These are phyloP conservation scores for Scleropages formosus DNA, from an alignment of 2,797 vertebrate species.

Conservation along the genomic window DNA sequence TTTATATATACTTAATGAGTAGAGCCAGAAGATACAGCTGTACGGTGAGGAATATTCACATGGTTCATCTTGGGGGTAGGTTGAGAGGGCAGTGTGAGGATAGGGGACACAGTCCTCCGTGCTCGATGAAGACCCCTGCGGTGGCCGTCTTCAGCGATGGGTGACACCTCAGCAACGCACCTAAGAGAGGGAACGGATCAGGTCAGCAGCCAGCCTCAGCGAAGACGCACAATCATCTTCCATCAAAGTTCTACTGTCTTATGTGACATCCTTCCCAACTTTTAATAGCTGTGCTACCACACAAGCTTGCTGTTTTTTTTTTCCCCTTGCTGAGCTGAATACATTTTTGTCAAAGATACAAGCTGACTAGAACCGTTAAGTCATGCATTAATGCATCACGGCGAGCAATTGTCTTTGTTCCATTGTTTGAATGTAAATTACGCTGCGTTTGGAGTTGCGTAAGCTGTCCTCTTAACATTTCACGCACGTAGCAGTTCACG, in stretches of 20 bases:
- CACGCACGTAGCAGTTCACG: no score
- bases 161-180: no score
- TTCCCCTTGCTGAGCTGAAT: background rate
- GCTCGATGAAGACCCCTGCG: background rate
- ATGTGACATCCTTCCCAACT: background rate
- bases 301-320: background rate
- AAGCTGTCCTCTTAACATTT: constrained; percentile 3
- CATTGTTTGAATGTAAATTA: constrained; percentile 26
- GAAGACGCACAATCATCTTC: no score
- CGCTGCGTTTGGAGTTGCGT: background rate
- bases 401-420: constrained; percentile 4
- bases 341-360: constrained; percentile 15
- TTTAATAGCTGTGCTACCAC: background rate
- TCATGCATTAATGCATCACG: constrained; percentile 21
- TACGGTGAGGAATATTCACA: no score
- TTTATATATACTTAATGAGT: no score
- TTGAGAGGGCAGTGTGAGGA: no score
- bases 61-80: no score
- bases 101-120: no score
- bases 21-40: no score
- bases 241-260: no score
- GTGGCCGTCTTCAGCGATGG: background rate
- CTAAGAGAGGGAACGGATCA: background rate
- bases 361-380: constrained; percentile 4
- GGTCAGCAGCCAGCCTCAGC: no score